These are phyloP conservation scores for Centropus unirufus DNA, from an alignment of 2,113 vertebrate species.

Conservation along the genomic window DNA sequence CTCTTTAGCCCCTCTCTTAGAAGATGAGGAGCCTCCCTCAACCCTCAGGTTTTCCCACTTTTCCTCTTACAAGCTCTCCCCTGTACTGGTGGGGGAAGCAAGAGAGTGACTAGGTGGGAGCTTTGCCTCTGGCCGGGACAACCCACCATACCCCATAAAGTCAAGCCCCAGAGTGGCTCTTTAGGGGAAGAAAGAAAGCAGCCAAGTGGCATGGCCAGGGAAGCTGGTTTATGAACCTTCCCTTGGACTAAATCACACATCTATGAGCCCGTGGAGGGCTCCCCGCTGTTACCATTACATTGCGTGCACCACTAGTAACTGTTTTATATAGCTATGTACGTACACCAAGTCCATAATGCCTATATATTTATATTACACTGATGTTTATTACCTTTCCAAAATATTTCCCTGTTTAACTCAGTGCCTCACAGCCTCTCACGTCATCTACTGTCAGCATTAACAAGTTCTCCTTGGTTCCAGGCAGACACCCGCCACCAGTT, in stretches of 20 bases:
- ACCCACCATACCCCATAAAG: fast-evolving
- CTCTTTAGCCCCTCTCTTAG: background rate
- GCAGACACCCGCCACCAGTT: background rate
- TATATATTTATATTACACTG: background rate
- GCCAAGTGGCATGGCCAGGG: background rate
- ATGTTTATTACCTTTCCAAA: background rate
- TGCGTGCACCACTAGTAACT: background rate
- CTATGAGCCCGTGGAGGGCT: background rate
- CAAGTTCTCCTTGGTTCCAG: background rate
- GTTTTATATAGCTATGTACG: fast-evolving
- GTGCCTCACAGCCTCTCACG: background rate
- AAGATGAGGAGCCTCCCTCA: background rate
- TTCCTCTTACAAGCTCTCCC: background rate
- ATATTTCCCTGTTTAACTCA: background rate
- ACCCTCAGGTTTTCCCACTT: background rate
- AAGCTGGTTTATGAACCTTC: background rate
- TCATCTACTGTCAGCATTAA: background rate
- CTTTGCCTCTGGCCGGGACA: background rate
- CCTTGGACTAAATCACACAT: background rate
- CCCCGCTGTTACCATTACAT: background rate
- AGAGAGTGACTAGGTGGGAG: fast-evolving
- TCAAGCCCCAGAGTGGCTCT: fast-evolving
- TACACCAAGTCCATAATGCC: background rate
- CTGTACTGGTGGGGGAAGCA: fast-evolving
- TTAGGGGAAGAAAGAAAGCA: background rate